phyloP scores from a whole-genome alignment of 1,140 invertebrate species.

The Armadillidium nasatum region DNA sequence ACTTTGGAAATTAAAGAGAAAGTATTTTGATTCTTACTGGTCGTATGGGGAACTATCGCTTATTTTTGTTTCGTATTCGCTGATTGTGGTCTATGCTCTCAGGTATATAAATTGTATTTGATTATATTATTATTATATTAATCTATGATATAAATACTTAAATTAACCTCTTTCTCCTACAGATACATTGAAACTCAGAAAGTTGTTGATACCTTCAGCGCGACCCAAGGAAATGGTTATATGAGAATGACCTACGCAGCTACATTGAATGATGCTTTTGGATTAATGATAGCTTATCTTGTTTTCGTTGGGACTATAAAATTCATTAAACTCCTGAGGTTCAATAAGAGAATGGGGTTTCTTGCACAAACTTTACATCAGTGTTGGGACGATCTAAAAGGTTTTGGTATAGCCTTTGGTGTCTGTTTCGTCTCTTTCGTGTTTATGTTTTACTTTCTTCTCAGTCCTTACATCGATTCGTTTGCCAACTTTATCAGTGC shows the following conservation, averaged over 20 bases:
- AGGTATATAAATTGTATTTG: slow-evolving; percentile 14
- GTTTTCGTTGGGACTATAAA: slow-evolving; percentile 55
- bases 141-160: slow-evolving; percentile 49
- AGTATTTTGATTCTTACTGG: slow-evolving; percentile 53
- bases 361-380: slow-evolving; percentile 48
- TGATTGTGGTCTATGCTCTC: slow-evolving; percentile 29
- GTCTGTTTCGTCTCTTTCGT: slow-evolving; percentile 51
- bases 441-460: slow-evolving; percentile 55
- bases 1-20: slow-evolving; percentile 44
- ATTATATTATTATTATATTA: background rate
- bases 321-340: slow-evolving; percentile 55
- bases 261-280: slow-evolving; percentile 53
- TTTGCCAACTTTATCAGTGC: slow-evolving; percentile 55
- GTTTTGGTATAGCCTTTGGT: slow-evolving; percentile 50
- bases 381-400: slow-evolving; percentile 50
- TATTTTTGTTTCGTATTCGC: slow-evolving; percentile 24
- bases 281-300: slow-evolving; percentile 52
- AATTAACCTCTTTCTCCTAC: slow-evolving; percentile 51
- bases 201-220: slow-evolving; percentile 50
- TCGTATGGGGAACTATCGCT: slow-evolving; percentile 50
- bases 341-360: slow-evolving; percentile 54
- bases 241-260: slow-evolving; percentile 55
- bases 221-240: slow-evolving; percentile 54
- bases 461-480: slow-evolving; percentile 49
- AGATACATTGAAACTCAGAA: slow-evolving; percentile 47